Base-by-base conservation (phyloP, 2,888 invertebrate species). In the Apantesis nais region DNA sequence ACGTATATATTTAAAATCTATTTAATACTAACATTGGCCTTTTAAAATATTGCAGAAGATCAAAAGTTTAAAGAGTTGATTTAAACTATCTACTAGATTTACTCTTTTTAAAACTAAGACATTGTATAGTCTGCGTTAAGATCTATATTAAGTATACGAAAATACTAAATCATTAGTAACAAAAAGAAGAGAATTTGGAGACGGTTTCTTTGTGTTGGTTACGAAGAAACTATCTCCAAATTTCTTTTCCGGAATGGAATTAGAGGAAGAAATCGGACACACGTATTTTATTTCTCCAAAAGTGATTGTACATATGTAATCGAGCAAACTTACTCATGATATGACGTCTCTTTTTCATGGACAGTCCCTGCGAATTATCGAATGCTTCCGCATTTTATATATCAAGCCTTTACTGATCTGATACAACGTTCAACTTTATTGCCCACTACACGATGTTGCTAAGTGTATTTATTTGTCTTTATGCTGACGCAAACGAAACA, bases 361-460 rank as follows among this genome's bases (percentile, higher is more conserved):
- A 71, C 78, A 72, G 39, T 73, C 68, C 34, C 75, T 52, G 52
- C 58, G 66, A 61, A 69, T 65, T 75, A 64, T 70, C 64, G 62
- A 68, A 41, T 71, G 66, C 71, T 78, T 80, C 80, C 78, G 80
- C 41, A 74, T 58, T 68, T 75, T 77, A 73, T 75, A 72, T 73
- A 67, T 71, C 61, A 66, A 72, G 31, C 44, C 37, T 62, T 41
- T 61, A 62, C 65, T 48, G 69, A 62, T 65, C 63, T 63, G 44
- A 61, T 68, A 71, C 29, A 62, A 68, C 37, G 44, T 52, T 44
- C 44, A 62, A n/a, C n/a, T n/a, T n/a, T n/a, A n/a, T n/a, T n/a
- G n/a, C n/a, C 55, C 16, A 48, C 63, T 39, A 19, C 44, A 25
- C 29, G n/a, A 29, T 63, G 63, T 41, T 44, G 44, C 22, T 19